phyloP scores from a whole-genome alignment of 2,888 invertebrate genomes.

The Rhyacophila evoluta region DNA sequence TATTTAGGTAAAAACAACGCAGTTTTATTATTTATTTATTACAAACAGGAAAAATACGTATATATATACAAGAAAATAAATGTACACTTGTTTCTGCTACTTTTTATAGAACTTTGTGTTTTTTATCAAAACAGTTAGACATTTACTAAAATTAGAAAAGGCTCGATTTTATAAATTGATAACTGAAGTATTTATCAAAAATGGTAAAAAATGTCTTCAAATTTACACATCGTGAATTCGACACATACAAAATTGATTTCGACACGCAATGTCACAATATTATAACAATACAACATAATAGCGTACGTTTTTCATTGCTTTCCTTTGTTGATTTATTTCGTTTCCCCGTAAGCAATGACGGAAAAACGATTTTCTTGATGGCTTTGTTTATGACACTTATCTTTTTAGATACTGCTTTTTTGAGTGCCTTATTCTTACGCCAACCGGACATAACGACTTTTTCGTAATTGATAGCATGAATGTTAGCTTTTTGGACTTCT shows the following conservation, averaged over 20 bases:
- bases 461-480: conserved; percentile 9
- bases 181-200: too few species aligned
- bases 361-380: conserved; percentile 24
- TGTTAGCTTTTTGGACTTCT: neutral
- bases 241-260: neutral
- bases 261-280: neutral
- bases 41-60: too few species aligned
- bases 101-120: too few species aligned
- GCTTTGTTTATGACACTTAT: conserved; percentile 24
- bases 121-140: too few species aligned
- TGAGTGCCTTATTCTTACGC: neutral
- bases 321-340: neutral
- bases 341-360: conserved; percentile 12
- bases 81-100: too few species aligned
- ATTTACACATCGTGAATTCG: conserved; percentile 10
- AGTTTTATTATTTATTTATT: too few species aligned
- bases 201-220: neutral
- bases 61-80: too few species aligned
- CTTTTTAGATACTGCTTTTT: conserved; percentile 13
- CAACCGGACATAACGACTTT: conserved; percentile 3
- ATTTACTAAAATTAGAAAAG: too few species aligned
- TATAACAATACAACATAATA: neutral
- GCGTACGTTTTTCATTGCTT: neutral
- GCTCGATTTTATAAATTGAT: too few species aligned
- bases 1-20: too few species aligned